A percentile compares a stretch with the other conserved stretches of the same genome.
These are phyloP conservation scores for Holothuria leucospilota DNA, from an alignment of 53 echinoderm and acorn worm genomes.

Conservation along the genomic window DNA sequence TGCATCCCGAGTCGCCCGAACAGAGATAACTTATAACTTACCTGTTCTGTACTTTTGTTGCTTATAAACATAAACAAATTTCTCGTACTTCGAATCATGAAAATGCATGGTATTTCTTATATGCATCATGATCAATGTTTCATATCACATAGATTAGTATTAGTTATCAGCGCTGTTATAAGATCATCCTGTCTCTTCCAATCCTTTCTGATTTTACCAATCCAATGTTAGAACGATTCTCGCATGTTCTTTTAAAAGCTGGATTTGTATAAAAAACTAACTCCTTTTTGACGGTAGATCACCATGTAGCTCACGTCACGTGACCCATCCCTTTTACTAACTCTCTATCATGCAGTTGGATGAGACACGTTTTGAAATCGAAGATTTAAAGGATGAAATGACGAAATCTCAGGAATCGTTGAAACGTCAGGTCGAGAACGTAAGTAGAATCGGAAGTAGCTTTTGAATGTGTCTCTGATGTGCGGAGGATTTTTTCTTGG, in stretches of 20 bases:
- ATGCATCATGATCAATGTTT: background rate
- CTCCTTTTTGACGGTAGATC: no score
- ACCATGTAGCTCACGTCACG: conserved; percentile 9
- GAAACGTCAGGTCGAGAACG: conserved; percentile 46
- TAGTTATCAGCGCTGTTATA: background rate
- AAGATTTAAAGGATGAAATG: conserved; percentile 57
- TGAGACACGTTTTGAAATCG: conserved; percentile 50
- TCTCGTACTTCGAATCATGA: background rate
- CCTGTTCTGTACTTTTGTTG: no score
- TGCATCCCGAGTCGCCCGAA: no score
- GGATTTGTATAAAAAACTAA: no score
- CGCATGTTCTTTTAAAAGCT: no score
- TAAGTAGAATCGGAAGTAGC: conserved; percentile 2
- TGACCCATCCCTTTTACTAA: conserved; percentile 49
- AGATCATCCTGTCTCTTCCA: background rate
- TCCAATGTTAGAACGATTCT: no score
- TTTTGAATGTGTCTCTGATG: background rate
- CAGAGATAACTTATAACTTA: no score
- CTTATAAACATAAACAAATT: no score
- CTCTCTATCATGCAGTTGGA: conserved; percentile 51
- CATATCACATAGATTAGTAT: background rate
- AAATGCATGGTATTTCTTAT: background rate
- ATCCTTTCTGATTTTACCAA: background rate
- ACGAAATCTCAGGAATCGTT: conserved; percentile 45
- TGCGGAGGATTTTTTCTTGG: no score